A percentile compares a stretch with the other conserved stretches of the same genome.
Conservation (phyloP, 1,140 invertebrate genomes). For the Aphelinus atriplicis region DNA sequence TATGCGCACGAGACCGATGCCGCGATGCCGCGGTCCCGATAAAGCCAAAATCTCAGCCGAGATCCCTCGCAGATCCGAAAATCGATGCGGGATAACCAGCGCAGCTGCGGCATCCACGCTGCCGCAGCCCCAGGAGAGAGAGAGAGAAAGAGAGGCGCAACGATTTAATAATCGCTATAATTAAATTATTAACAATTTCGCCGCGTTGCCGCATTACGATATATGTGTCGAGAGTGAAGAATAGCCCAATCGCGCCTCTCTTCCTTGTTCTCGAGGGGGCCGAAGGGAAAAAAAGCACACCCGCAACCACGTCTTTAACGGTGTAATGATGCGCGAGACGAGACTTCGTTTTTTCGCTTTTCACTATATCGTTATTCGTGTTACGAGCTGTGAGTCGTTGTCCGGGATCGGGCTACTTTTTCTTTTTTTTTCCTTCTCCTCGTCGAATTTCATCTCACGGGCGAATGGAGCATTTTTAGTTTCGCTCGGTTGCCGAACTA, state of each 20-base stretch:
- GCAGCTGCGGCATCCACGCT: too few relatives aligned
- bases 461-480: background rate
- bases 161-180: slow-evolving; percentile 37
- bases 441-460: background rate
- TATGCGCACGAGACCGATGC: slow-evolving; percentile 37
- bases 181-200: slow-evolving; percentile 41
- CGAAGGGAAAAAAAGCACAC: background rate
- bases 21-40: slow-evolving; percentile 25
- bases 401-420: too few relatives aligned
- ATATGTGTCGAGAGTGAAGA: slow-evolving; percentile 18
- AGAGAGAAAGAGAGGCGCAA: background rate
- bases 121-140: too few relatives aligned
- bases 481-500: too few relatives aligned
- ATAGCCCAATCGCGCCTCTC: slow-evolving; percentile 21
- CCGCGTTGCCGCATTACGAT: background rate
- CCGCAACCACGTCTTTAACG: background rate
- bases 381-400: too few relatives aligned
- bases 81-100: slow-evolving; percentile 2
- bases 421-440: background rate
- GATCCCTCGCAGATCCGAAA: background rate
- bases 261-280: background rate
- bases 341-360: too few relatives aligned
- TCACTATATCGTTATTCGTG: too few relatives aligned
- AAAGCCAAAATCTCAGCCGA: slow-evolving; percentile 24
- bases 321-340: too few relatives aligned